Base-by-base conservation (phyloP, 2,888 invertebrate species). In the Conops quadrifasciatus region DNA sequence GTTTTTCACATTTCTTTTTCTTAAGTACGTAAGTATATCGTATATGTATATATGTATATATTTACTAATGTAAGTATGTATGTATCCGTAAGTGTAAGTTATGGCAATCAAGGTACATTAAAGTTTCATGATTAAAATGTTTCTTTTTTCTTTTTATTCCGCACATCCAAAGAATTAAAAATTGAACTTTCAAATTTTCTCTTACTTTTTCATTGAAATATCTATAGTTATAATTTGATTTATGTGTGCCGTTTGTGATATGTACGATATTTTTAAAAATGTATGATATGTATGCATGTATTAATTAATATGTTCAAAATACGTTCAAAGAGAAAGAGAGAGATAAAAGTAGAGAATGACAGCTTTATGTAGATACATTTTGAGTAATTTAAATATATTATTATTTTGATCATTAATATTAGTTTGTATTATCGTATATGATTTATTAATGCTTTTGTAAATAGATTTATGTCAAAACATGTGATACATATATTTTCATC, bases 21-120 rank as follows among this genome's bases (percentile, higher is more conserved):
- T 49, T 49, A 49, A n/a, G 15, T 19, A 49, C 19, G n/a, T 49
- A 49, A n/a, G 21, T 53, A 24, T 21, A 53, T 53, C 2, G 21
- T 53, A 74, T 76, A 73, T 73, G 75, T 78, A 74, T 76, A 72
- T 73, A 76, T 78, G 74, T 79, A 69, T 79, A n/a, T 3, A 49
- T 77, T 79, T 77, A 58, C 71, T 78, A 75, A 77, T 72, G 72
- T 79, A 73, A 77, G 76, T 78, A 78, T 77, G 76, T 78, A 78
- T 77, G 74, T 80, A 73, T 73, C 73, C 58, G 9, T 67, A 47
- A 53, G 15, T 69, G 69, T 73, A 71, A 72, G 73, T 67, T 74
- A 72, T 75, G 75, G 75, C 75, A 75, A 75, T 77, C 73, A 75
- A 77, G 76, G 76, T 77, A 77, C 76, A 75, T 77, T 75, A 71